Evolutionary conservation across 1,140 invertebrate species (phyloP), one percentile per base, ranked within the genome.

Genomic region (Drosophila mauritiana): DNA sequence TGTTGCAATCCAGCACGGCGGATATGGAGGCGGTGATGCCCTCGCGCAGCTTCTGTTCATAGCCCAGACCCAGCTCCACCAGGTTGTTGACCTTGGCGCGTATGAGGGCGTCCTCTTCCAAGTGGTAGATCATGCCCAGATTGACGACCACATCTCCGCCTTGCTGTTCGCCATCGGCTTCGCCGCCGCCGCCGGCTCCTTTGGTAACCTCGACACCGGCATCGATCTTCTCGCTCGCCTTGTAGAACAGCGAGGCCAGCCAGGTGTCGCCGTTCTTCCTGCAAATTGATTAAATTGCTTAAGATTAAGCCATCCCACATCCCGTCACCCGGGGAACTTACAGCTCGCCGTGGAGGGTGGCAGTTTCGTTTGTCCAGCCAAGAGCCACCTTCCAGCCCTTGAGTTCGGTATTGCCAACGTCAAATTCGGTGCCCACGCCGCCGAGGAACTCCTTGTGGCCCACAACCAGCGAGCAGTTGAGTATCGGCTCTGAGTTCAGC

Each of bases 21-120:
- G 84, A 89, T 6, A 84, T 52, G n/a, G 85, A 84, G 10, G 65
- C 64, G 0, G 63, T 84, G 22, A 89, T 51, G 20, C 80, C 80
- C 1, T 90, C 84, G 4, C 56, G 22, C 7, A 89, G 17, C 49
- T 90, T 80, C 45, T 89, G 85, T 12, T 89, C 68, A n/a, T 73
- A 89, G 11, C 84, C 84, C 20, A 89, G 12, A 6, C 84, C 84
- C n/a, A 89, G 6, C 42, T 89, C 80, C 8, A 54, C 39, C 0
- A 49, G 43, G 8, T 27, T 78, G 42, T 85, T 90, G 10, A 89
- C 40, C 42, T 89, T 89, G 54, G 68, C 84, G 7, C 84, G 85
- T 2, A 89, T 67, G 0, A 89, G 40, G 2, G 85, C 57, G n/a
- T 78, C 63, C 7, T 53, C 84, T 0, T 80, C 69, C 25, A 89